A percentile compares a stretch with the other conserved stretches of the same genome.
Conservation (phyloP, 2,797 vertebrate genomes). For the Chaetodon trifasciatus region DNA sequence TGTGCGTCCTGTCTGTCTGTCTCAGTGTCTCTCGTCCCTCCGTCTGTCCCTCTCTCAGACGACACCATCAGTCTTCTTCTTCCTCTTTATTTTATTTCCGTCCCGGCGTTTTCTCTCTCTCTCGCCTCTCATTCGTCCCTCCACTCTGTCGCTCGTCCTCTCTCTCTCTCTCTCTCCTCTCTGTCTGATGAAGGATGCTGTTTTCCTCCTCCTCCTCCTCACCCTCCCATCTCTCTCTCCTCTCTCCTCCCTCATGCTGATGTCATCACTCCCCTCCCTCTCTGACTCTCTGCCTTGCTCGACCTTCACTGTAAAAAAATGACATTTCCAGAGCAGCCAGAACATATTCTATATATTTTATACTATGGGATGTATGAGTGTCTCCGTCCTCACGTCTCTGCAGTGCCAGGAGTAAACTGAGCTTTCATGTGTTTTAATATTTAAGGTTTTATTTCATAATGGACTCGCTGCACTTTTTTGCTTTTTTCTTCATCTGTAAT, state of each 20-base stretch:
- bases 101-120: slow-evolving; percentile 17
- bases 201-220: slow-evolving; percentile 39
- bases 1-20: slow-evolving; percentile 25
- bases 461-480: no score
- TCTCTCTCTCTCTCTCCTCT: slow-evolving; percentile 34
- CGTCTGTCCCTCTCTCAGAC: slow-evolving; percentile 18
- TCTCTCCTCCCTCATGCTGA: slow-evolving; percentile 58
- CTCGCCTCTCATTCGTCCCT: slow-evolving; percentile 33
- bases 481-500: no score
- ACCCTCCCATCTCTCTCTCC: slow-evolving; percentile 10
- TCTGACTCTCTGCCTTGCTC: slow-evolving; percentile 37
- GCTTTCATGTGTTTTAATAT: no score
- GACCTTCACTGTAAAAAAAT: slow-evolving; percentile 52
- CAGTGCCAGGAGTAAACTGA: no score
- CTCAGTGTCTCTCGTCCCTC: slow-evolving; percentile 50
- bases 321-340: background rate
- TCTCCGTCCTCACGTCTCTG: no score
- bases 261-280: slow-evolving; percentile 42
- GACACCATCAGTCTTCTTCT: slow-evolving; percentile 54
- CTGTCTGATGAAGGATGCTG: slow-evolving; percentile 66
- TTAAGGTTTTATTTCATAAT: no score
- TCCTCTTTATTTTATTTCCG: slow-evolving; percentile 34
- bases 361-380: no score
- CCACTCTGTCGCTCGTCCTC: slow-evolving; percentile 32
- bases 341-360: background rate